phyloP scores from a whole-genome alignment of 2,113 vertebrate species.

The Chionis minor region DNA sequence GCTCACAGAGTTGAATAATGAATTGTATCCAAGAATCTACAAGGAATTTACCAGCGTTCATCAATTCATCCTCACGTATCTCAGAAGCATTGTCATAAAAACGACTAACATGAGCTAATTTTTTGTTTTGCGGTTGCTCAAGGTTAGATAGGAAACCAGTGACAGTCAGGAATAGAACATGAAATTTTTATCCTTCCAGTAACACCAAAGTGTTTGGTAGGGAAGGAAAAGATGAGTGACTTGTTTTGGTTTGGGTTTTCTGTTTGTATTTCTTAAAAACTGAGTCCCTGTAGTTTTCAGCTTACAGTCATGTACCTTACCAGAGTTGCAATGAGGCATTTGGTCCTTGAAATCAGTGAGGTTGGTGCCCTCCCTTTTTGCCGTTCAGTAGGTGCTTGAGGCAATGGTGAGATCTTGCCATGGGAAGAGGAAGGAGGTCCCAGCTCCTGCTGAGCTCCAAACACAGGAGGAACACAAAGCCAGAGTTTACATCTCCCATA shows the following conservation, averaged over 20 bases:
- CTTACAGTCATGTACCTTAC: not conserved
- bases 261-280: not conserved
- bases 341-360: not conserved
- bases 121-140: not conserved
- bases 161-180: not conserved
- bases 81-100: not conserved
- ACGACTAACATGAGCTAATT: rapidly evolving
- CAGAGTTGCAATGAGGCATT: not conserved
- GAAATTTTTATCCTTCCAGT: not conserved
- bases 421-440: not conserved
- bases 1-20: not conserved
- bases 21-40: not conserved
- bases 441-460: not conserved
- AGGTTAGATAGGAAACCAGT: not conserved
- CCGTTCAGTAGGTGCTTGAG: not conserved
- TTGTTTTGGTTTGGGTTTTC: not conserved
- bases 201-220: not conserved
- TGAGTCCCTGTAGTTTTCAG: not conserved
- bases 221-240: not conserved
- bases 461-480: not conserved
- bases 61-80: not conserved
- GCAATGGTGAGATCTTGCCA: not conserved
- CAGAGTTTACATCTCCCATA: not conserved
- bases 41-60: not conserved
- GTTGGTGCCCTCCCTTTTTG: not conserved